Base-by-base conservation (phyloP, 1,140 invertebrate genomes). In the Scaptomyza hsui region DNA sequence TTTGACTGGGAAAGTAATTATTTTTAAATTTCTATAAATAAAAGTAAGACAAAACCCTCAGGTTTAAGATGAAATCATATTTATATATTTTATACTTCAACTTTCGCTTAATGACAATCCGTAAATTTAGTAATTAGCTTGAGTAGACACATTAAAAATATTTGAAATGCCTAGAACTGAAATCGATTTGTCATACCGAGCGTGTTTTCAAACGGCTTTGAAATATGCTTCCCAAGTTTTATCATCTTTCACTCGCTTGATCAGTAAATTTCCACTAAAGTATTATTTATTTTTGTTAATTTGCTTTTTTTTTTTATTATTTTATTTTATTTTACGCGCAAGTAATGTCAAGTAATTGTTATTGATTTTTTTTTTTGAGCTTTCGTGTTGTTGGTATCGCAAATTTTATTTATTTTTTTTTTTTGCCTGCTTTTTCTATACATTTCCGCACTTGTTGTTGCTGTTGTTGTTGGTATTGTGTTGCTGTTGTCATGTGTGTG, bases 281-380 rank as follows among this genome's bases (percentile, higher is more conserved):
- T 24, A 41, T 13, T 19, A 41, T 48, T 26, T 56, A 49, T 59
- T 67, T 57, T 41, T 44, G 39, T 60, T 42, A 65, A 57, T 64
- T 57, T 37, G 44, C 16, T 48, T 41, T 45, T 15, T 41, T 41
- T 47, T 78, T 51, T 63, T 32, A 55, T 39, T 47, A 45, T 41
- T 39, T 37, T n/a, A n/a, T 52, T 35, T 18, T 45, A 13, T 61
- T 64, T 69, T 56, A 71, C 63, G 61, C 62, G 60, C 61, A 41
- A 51, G 71, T 88, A 86, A 86, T 86, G 82, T 72, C 82, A 86
- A 88, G 82, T 75, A 88, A 86, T 82, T 88, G 82, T 82, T 86
- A 86, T 86, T 86, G 82, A 86, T 86, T 86, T 61, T 81, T 64
- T 39, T 21, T 72, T 35, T 65, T 52, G n/a, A n/a, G n/a, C n/a